phyloP scores from a whole-genome alignment of 2,888 invertebrate species.

The Unio delphinus region DNA sequence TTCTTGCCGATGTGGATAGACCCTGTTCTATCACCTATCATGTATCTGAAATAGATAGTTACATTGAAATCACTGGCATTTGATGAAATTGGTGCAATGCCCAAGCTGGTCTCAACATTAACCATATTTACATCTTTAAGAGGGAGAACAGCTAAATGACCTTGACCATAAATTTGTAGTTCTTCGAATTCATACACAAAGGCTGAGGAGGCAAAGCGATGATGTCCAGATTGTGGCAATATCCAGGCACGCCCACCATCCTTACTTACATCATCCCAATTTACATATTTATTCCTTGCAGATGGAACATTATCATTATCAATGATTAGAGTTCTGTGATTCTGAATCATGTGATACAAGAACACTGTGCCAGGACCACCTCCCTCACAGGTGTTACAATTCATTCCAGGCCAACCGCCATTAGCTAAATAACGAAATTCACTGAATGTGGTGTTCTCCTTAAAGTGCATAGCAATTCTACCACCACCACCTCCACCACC shows the following conservation, averaged over 20 bases:
- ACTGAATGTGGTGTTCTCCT: slow-evolving; percentile 51
- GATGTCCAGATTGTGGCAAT: slow-evolving; percentile 50
- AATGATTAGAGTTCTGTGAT: slow-evolving; percentile 55
- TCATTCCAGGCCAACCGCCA: slow-evolving; percentile 43
- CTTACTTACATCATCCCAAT: slow-evolving; percentile 41
- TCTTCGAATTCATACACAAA: slow-evolving; percentile 52
- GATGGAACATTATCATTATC: slow-evolving; percentile 49
- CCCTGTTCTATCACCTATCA: slow-evolving; percentile 61
- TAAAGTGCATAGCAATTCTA: slow-evolving; percentile 54
- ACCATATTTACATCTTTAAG: slow-evolving; percentile 26
- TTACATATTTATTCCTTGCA: slow-evolving; percentile 43
- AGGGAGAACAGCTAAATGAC: slow-evolving; percentile 51
- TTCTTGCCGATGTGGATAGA: slow-evolving; percentile 47
- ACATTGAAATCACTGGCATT: slow-evolving; percentile 30
- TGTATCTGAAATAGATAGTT: slow-evolving; percentile 56
- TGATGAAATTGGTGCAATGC: slow-evolving; percentile 12
- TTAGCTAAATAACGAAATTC: slow-evolving; percentile 54
- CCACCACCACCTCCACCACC: slow-evolving; percentile 56
- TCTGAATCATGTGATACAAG: slow-evolving; percentile 46
- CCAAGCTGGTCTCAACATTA: slow-evolving; percentile 21
- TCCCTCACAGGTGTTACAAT: slow-evolving; percentile 35
- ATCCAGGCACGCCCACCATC: slow-evolving; percentile 58
- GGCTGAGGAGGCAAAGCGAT: slow-evolving; percentile 38
- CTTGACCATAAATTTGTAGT: slow-evolving; percentile 59
- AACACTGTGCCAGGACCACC: slow-evolving; percentile 59